phyloP scores from a whole-genome alignment of 2,888 invertebrate species.

The Altica lythri region DNA sequence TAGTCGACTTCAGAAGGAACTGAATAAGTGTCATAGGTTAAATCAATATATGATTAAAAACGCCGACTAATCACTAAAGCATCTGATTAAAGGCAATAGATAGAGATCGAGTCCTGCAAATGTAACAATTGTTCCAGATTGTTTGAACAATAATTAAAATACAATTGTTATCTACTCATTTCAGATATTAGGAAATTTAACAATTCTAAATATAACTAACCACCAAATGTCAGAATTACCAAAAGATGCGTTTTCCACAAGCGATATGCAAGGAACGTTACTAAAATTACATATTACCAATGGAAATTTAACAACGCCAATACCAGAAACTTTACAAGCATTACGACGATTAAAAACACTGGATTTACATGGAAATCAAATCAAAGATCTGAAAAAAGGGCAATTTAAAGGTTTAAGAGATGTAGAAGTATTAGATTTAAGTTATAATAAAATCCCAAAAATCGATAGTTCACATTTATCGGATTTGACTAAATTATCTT shows the following conservation, averaged over 20 bases:
- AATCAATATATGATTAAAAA: too few species aligned
- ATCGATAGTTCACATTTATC: slow-evolving; percentile 80
- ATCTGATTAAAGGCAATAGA: too few species aligned
- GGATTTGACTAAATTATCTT: slow-evolving; percentile 80
- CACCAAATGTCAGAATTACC: slow-evolving; percentile 70
- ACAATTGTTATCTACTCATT: slow-evolving; percentile 30
- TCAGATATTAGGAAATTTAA: slow-evolving; percentile 75
- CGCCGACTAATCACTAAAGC: too few species aligned
- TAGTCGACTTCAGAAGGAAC: too few species aligned
- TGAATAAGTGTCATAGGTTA: too few species aligned
- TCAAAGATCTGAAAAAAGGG: slow-evolving; percentile 71
- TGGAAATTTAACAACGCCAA: slow-evolving; percentile 68
- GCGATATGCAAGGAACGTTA: slow-evolving; percentile 67
- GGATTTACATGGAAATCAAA: slow-evolving; percentile 62
- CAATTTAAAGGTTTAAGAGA: slow-evolving; percentile 84
- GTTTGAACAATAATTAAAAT: not conserved
- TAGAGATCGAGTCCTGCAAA: too few species aligned
- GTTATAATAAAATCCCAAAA: slow-evolving; percentile 76
- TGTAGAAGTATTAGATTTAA: slow-evolving; percentile 77
- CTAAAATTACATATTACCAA: slow-evolving; percentile 73
- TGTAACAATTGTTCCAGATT: too few species aligned
- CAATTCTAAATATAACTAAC: slow-evolving; percentile 70
- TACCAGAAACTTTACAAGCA: slow-evolving; percentile 65
- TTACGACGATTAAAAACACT: slow-evolving; percentile 59
- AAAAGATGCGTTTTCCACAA: slow-evolving; percentile 70